A percentile compares a stretch with the other conserved stretches of the same genome.
phyloP scores from a whole-genome alignment of 2,113 vertebrate species.

The Cathartes aura region DNA sequence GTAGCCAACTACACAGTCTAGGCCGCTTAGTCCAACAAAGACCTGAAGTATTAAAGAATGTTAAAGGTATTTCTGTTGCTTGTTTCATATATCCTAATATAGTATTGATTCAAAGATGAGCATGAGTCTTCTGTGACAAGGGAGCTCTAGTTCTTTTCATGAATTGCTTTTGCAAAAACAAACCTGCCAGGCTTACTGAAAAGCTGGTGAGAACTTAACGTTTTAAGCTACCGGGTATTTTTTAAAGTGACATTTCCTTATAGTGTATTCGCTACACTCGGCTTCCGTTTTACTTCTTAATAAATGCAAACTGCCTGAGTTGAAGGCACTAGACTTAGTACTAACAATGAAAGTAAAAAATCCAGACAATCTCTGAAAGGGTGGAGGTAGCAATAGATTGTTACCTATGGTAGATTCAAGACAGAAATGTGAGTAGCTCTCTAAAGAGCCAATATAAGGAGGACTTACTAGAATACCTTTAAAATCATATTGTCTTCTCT shows the following conservation, averaged over 20 bases:
- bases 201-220: background rate
- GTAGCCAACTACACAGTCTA: conserved; percentile 91
- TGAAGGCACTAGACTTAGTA: background rate
- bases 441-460: background rate
- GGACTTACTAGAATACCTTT: background rate
- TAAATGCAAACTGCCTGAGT: background rate
- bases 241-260: background rate
- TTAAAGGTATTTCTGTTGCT: conserved; percentile 81
- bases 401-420: background rate
- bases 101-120: background rate
- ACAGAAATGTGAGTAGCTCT: background rate
- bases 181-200: background rate
- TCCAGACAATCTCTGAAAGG: background rate
- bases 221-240: background rate
- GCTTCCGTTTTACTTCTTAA: background rate
- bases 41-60: conserved; percentile 82
- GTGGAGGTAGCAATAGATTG: background rate
- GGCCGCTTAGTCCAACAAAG: conserved; percentile 88
- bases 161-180: background rate
- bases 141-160: background rate
- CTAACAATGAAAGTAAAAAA: background rate
- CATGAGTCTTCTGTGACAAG: background rate
- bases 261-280: background rate
- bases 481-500: background rate
- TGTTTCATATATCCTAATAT: background rate